Conservation (phyloP, 2,888 invertebrate species). For the Melanostoma scalare region DNA sequence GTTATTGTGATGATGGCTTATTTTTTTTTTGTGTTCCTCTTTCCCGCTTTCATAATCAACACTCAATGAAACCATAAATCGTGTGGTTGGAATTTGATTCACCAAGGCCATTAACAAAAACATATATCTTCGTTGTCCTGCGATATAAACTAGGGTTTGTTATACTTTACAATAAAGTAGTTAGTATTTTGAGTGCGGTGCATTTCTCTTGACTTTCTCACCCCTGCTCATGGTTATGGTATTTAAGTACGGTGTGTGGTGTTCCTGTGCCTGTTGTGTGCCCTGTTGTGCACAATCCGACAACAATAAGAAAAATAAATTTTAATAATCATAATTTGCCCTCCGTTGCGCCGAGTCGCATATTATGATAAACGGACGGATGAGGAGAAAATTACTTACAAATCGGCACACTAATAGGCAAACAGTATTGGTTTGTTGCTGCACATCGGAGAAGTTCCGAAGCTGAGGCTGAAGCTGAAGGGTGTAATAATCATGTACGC, state of each 20-base stretch:
- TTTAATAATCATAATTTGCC: slow-evolving; percentile 70
- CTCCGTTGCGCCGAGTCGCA: too few species aligned
- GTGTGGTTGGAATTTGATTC: slow-evolving; percentile 62
- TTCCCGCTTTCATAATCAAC: slow-evolving; percentile 44
- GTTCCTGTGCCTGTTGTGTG: too few species aligned
- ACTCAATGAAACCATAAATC: slow-evolving; percentile 65
- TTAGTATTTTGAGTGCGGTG: slow-evolving; percentile 17
- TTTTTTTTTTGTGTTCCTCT: slow-evolving; percentile 8
- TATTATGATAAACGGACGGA: slow-evolving; percentile 19
- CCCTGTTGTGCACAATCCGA: slow-evolving; percentile 5
- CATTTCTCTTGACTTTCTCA: slow-evolving; percentile 71
- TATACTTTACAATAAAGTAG: neutral
- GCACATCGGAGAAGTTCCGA: too few species aligned
- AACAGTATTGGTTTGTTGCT: slow-evolving; percentile 30
- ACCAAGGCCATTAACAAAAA: slow-evolving; percentile 36
- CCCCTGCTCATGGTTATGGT: slow-evolving; percentile 40
- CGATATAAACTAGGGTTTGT: slow-evolving; percentile 39
- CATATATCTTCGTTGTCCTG: slow-evolving; percentile 22
- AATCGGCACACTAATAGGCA: slow-evolving; percentile 63
- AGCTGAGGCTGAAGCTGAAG: slow-evolving; percentile 9
- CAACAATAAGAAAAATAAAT: slow-evolving; percentile 58
- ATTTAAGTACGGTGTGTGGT: slow-evolving; percentile 10
- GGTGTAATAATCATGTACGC: slow-evolving; percentile 62
- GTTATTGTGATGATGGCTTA: slow-evolving; percentile 33
- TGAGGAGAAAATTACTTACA: slow-evolving; percentile 45